Percentiles rank a stretch among this genome's conserved stretches.
Evolutionary conservation across 2,113 vertebrate genomes (phyloP).

Genomic region (Peromyscus maniculatus): DNA sequence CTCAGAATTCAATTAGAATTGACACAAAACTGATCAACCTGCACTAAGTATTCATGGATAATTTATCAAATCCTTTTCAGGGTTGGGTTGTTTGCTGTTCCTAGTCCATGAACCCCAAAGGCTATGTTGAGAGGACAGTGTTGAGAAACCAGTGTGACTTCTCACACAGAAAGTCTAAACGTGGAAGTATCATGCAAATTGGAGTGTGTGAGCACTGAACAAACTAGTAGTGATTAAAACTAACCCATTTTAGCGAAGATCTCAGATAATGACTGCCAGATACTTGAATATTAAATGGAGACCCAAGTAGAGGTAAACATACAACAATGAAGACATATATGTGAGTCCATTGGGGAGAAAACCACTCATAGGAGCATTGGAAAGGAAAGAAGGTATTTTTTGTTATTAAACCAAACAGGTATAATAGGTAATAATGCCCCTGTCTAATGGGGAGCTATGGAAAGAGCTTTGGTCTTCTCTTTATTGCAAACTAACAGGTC

Average conservation of each 20-base stretch:
- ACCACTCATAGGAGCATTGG: no score
- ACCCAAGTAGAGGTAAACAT: neutral
- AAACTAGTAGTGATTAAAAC: neutral
- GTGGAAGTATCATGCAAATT: neutral
- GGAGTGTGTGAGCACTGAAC: neutral
- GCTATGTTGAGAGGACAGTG: neutral
- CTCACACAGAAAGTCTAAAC: neutral
- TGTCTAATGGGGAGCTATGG: neutral
- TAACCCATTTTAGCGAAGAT: neutral
- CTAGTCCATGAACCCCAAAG: neutral
- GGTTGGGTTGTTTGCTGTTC: neutral
- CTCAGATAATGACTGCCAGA: neutral
- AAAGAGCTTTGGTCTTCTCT: neutral
- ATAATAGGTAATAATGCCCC: neutral
- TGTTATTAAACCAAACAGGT: neutral
- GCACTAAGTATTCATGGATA: neutral
- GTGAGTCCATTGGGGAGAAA: neutral
- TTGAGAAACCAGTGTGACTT: neutral
- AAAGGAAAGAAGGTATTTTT: neutral
- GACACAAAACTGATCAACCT: neutral
- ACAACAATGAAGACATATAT: neutral
- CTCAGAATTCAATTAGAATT: neutral
- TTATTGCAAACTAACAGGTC: neutral
- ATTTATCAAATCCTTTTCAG: neutral
- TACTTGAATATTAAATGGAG: neutral